Evolutionary conservation across 2,888 invertebrate genomes (phyloP).

Genomic region (Dorcus hopei): DNA sequence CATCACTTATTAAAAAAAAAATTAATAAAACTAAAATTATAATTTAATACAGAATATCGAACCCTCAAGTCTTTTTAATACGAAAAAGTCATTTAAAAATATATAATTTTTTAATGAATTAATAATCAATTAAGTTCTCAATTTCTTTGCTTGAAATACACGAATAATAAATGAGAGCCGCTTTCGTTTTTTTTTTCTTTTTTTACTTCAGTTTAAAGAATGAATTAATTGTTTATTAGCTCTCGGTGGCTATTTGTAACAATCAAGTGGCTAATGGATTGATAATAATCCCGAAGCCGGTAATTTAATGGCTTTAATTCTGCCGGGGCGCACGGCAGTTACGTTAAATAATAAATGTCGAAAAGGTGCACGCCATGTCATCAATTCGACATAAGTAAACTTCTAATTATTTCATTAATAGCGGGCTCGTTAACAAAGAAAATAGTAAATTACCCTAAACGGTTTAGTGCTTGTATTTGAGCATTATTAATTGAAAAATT

Average conservation of each 20-base stretch:
- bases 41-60: too few species aligned
- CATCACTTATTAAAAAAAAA: too few species aligned
- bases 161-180: not conserved
- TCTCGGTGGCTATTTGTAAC: not conserved
- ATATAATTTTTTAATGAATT: too few species aligned
- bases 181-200: not conserved
- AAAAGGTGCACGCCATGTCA: conserved; percentile 29
- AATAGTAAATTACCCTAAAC: conserved; percentile 33
- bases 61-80: too few species aligned
- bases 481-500: conserved; percentile 10
- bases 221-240: not conserved
- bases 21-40: too few species aligned
- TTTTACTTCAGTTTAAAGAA: not conserved
- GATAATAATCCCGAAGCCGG: not conserved
- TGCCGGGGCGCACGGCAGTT: conserved; percentile 28
- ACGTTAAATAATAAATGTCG: conserved; percentile 30
- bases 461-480: conserved; percentile 14
- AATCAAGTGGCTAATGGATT: not conserved
- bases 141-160: too few species aligned
- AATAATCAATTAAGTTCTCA: too few species aligned
- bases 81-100: too few species aligned
- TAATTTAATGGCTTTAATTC: conserved; percentile 15
- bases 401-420: conserved; percentile 38
- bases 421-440: conserved; percentile 35
- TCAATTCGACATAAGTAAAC: conserved; percentile 33